Conservation (phyloP, 2,888 invertebrate species). For the Phorcus lineatus region DNA sequence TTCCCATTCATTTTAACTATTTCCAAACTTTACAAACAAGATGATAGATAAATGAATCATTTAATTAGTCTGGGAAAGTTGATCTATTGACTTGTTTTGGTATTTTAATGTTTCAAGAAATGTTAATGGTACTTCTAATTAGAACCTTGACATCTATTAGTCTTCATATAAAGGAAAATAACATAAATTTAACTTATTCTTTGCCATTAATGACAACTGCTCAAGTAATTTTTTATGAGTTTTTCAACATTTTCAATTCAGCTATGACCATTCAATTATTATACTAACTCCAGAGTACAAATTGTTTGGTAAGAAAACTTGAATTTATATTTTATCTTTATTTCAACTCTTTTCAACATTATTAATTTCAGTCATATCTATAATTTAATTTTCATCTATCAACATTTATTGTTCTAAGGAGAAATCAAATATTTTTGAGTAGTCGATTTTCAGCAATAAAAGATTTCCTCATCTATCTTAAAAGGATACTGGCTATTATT, state of each 20-base stretch:
- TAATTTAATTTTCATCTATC: no score
- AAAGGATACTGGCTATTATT: no score
- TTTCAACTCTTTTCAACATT: no score
- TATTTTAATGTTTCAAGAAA: background rate
- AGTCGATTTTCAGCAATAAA: no score
- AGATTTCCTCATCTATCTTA: no score
- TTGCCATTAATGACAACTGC: background rate
- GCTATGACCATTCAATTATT: background rate
- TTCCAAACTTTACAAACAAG: background rate
- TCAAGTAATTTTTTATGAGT: background rate
- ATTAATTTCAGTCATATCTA: no score
- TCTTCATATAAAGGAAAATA: background rate
- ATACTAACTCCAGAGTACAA: no score
- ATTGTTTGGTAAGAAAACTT: no score
- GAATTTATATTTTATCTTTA: no score
- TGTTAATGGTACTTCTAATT: background rate
- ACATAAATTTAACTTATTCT: background rate
- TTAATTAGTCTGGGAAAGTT: background rate
- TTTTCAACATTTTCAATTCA: background rate
- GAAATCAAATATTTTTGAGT: no score
- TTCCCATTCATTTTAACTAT: background rate
- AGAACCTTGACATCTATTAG: background rate
- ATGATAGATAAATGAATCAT: background rate
- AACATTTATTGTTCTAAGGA: no score
- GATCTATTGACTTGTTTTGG: background rate